Conservation (phyloP, 2,797 vertebrate species). For the Lemur catta region DNA sequence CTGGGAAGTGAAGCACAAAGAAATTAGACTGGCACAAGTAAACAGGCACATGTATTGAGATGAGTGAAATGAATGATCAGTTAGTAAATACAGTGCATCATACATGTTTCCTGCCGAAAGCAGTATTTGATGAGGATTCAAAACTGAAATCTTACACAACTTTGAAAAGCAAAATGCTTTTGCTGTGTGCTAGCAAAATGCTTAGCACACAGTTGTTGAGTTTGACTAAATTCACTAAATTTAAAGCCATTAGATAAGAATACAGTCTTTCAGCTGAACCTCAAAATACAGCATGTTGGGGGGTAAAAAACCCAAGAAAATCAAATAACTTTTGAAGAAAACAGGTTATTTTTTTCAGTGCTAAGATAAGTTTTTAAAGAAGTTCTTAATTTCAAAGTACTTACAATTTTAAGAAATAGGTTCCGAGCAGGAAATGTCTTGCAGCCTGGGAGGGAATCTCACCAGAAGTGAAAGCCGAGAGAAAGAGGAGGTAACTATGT, state of each 20-base stretch:
- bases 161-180: neutral
- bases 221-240: neutral
- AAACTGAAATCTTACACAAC: neutral
- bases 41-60: neutral
- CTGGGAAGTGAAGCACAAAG: neutral
- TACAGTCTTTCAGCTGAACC: neutral
- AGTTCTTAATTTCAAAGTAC: constrained; percentile 21
- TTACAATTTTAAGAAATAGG: constrained; percentile 10
- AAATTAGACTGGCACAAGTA: neutral
- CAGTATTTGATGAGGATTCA: neutral
- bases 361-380: constrained; percentile 19
- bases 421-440: neutral
- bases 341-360: neutral
- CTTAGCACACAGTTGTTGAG: neutral
- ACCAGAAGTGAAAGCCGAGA: neutral
- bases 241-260: constrained; percentile 20
- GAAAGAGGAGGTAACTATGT: neutral
- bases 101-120: neutral
- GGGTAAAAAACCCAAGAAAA: neutral
- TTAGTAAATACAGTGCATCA: neutral
- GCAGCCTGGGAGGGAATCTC: neutral
- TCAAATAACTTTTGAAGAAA: neutral
- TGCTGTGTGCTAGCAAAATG: neutral
- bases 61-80: neutral
- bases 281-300: neutral